Base-by-base conservation (phyloP, 2,113 vertebrate genomes). In the Empidonax traillii region DNA sequence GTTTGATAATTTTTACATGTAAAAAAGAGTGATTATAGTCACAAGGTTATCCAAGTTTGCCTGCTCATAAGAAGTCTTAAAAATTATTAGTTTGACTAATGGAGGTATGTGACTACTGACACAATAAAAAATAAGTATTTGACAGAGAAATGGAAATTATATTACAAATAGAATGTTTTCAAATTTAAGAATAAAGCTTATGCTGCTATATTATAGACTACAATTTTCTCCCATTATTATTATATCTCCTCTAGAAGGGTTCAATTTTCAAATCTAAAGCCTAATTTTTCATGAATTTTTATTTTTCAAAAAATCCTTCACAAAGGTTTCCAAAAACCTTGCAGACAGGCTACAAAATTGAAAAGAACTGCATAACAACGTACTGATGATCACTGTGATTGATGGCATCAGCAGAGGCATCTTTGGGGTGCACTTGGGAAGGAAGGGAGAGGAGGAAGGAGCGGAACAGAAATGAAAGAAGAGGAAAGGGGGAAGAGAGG, bases 141-240 rank as follows among this genome's bases (percentile, higher is more conserved):
- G 23, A 27, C 16, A 27, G 10, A 39, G 13, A 94, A 56, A 4
- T 65, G 8, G 10, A 22, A 87, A 47, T 68, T 28, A 37, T 44
- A 21, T 61, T 87, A 39, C 14, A 77, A 88, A 69, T 30, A 91
- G 19, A 71, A 85, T 67, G 33, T 59, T 17, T 94, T 85, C 12
- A 76, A 72, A 65, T 80, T 35, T 21, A 43, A 20, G 4, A 37
- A 15, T 49, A 21, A 23, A 6, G 1, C 15, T 68, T 44, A 78
- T 55, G 17, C 11, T 79, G 10, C 16, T 79, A 23, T 67, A 68
- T 62, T 24, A 33, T n/a, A 65, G 33, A 28, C 7, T 24, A 14
- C 14, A 0, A 2, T 20, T 65, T 65, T 35, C 6, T 6, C 7
- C 6, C 2, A 5, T 20, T 25, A 2, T 44, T 20, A 31, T 46